Conservation (phyloP, 2,797 vertebrate genomes). For the Amphiprion clarkii region DNA sequence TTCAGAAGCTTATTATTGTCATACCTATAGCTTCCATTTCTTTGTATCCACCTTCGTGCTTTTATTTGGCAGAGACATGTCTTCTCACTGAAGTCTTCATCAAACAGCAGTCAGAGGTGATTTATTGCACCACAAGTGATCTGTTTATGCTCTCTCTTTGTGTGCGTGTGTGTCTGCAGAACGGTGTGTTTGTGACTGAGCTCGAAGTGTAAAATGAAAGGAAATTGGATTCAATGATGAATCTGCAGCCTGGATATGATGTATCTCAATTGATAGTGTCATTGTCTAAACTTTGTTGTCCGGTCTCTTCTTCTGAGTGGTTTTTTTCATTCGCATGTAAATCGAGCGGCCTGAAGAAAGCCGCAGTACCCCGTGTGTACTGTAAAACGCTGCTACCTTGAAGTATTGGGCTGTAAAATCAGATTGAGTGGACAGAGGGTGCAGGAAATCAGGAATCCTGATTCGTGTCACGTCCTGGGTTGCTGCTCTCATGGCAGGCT, state of each 20-base stretch:
- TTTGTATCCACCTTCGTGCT: not conserved
- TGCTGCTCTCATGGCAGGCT: constrained; percentile 57
- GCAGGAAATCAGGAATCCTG: constrained; percentile 56
- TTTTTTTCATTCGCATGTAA: not conserved
- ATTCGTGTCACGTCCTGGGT: constrained; percentile 69
- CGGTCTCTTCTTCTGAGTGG: not conserved
- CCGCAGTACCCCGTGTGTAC: not conserved
- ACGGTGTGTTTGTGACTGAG: not conserved
- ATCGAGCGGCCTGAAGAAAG: not conserved
- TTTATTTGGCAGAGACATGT: constrained; percentile 12
- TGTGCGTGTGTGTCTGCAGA: constrained; percentile 4
- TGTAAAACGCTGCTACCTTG: constrained; percentile 25
- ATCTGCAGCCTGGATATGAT: constrained; percentile 2
- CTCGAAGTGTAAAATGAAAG: not conserved
- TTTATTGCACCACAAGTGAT: constrained; percentile 34
- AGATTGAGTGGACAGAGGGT: constrained; percentile 5
- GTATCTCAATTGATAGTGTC: not conserved
- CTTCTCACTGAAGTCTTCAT: constrained; percentile 35
- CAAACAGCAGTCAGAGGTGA: constrained; percentile 48
- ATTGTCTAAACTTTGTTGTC: not conserved
- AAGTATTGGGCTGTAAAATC: constrained; percentile 24
- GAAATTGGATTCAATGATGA: not conserved
- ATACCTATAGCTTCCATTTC: not conserved
- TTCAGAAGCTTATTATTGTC: constrained; percentile 8
- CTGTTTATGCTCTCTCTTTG: constrained; percentile 16